A percentile compares a stretch with the other conserved stretches of the same genome.
Conservation (phyloP, 2,797 vertebrate species). For the Toxotes lorentzi region DNA sequence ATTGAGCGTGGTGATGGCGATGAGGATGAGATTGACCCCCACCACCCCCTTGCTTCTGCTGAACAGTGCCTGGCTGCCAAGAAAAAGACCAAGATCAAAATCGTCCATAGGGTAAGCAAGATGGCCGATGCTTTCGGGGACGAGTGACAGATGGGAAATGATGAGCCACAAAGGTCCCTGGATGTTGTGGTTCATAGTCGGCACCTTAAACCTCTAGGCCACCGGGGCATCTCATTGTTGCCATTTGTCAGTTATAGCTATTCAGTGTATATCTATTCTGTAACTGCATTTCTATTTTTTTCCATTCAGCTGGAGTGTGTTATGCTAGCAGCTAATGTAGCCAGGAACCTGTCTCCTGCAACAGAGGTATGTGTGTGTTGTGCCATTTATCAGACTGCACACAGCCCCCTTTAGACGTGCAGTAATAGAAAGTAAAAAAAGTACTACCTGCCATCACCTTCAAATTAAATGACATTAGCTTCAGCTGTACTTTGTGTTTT, state of each 20-base stretch:
- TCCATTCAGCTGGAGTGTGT: no score
- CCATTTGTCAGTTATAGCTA: background rate
- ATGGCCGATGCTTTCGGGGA: background rate
- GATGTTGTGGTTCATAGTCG: background rate
- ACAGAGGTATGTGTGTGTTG: no score
- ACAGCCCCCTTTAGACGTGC: no score
- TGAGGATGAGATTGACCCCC: background rate
- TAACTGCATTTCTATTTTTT: no score
- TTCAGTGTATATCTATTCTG: background rate
- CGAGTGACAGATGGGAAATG: background rate
- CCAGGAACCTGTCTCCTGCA: no score
- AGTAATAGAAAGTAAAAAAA: no score
- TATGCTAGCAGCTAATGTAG: no score
- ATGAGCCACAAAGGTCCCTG: background rate
- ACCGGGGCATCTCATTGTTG: background rate
- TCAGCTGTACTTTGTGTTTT: no score
- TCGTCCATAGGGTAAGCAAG: slow-evolving; percentile 68
- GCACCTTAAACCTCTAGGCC: background rate
- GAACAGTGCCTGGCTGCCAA: slow-evolving; percentile 77
- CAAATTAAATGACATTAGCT: no score
- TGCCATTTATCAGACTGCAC: no score
- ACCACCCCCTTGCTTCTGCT: slow-evolving; percentile 63
- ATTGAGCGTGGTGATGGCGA: background rate
- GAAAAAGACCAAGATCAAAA: slow-evolving; percentile 71
- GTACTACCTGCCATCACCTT: no score